Conservation (phyloP, 1,140 invertebrate species). For the Sinella curviseta region DNA sequence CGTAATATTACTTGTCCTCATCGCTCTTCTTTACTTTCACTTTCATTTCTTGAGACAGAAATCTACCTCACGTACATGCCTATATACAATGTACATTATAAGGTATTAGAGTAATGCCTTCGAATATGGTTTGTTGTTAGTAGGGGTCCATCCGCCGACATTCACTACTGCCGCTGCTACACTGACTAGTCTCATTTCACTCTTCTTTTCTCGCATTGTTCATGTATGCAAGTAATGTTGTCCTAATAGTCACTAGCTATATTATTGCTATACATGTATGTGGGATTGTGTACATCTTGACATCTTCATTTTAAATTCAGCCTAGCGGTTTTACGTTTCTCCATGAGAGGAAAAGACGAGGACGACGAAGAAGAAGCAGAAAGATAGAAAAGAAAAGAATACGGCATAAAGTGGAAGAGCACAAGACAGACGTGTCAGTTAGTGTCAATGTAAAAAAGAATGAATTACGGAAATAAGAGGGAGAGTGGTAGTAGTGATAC, state of each 20-base stretch:
- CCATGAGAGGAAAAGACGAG: neutral
- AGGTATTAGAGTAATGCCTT: neutral
- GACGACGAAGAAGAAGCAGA: neutral
- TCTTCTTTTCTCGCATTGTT: neutral
- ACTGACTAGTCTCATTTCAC: too few species aligned
- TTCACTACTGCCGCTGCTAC: too few species aligned
- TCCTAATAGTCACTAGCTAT: too few species aligned
- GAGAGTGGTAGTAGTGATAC: neutral
- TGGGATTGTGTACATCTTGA: neutral
- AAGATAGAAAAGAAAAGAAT: too few species aligned
- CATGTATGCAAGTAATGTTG: neutral
- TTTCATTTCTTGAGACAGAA: constrained; percentile 1
- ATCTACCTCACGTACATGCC: neutral
- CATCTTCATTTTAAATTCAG: constrained; percentile 15
- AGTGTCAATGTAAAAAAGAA: neutral
- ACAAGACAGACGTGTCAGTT: neutral
- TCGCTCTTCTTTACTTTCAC: constrained; percentile 13
- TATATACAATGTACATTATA: too few species aligned
- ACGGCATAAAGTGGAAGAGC: neutral
- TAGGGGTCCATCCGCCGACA: neutral
- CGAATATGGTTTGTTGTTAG: neutral
- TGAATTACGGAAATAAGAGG: neutral
- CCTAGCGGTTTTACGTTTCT: neutral
- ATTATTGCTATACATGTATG: too few species aligned
- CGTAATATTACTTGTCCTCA: neutral